Evolutionary conservation across 2,113 vertebrate genomes (phyloP), one percentile per base, ranked within the genome.

Genomic region (Microcebus jonahi): DNA sequence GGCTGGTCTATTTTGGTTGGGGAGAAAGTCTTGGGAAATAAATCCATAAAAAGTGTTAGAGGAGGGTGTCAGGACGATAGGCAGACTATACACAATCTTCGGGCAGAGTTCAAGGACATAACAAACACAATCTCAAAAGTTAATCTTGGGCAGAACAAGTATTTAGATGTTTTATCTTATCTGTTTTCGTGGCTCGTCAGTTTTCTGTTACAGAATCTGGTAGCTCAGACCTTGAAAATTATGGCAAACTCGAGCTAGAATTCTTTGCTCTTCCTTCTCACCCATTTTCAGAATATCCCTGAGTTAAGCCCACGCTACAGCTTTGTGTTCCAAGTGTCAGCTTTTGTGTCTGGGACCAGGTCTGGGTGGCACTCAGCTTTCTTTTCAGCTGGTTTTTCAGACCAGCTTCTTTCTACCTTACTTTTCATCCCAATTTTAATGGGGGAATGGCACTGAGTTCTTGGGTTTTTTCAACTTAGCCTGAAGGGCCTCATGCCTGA

Each of bases 401-500:
- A 80, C 13, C 27, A 75, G 59, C 27, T 73, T 55, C 27, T 63
- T 68, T 23, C 42, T 15, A 85, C 82, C 31, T 88, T 91, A 31
- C 79, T 95, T 91, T 95, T 88, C 36, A 81, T 82, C 65, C 57
- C 45, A 80, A 27, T 59, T 82, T 90, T 82, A 79, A 83, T 92
- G 76, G 73, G 36, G 36, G 65, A 90, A 86, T 77, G 88, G 36
- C 75, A 59, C 53, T 42, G 70, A 88, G 85, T 92, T 84, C 91
- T 70, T 90, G 88, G 50, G 57, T 42, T 87, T 95, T 83, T 86
- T 80, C 70, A 77, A 23, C 48, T 92, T 70, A 88, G 88, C 91
- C 85, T 90, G 61, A 80, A 91, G 95, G 95, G 75, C 39, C n/a
- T 83, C 34, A 20, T 39, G 91, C 84, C 61, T 90, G 67, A 94